phyloP scores from a whole-genome alignment of 2,113 vertebrate genomes.

The Bucco capensis region DNA sequence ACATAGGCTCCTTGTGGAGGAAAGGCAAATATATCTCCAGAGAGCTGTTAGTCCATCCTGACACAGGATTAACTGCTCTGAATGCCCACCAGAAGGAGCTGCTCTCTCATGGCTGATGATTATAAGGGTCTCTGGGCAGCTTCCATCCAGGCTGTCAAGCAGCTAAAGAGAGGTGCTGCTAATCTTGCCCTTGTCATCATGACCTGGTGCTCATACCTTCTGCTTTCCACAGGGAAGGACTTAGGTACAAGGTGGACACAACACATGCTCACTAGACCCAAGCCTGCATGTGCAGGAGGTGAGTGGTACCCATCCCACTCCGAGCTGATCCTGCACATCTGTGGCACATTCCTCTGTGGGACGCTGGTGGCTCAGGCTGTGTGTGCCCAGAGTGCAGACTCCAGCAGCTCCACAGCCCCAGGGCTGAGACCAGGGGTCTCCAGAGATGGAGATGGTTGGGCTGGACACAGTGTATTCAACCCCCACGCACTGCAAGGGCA shows the following conservation, averaged over 20 bases:
- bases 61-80: not conserved
- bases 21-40: not conserved
- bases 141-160: not conserved
- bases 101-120: not conserved
- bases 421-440: no score
- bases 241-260: rapidly evolving
- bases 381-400: not conserved
- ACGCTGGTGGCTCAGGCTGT: not conserved
- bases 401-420: not conserved
- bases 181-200: not conserved
- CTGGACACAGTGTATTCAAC: rapidly evolving
- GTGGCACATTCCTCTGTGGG: rapidly evolving
- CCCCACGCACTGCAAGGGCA: not conserved
- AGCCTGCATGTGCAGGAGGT: not conserved
- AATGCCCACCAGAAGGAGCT: not conserved
- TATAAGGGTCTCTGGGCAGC: not conserved
- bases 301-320: not conserved
- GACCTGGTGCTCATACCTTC: not conserved
- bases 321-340: not conserved
- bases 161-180: not conserved
- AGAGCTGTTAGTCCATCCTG: not conserved
- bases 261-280: rapidly evolving
- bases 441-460: not conserved
- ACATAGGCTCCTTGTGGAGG: not conserved
- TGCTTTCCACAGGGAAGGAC: not conserved